Evolutionary conservation across 2,113 vertebrate genomes (phyloP).

Genomic region (Calidris pugnax): DNA sequence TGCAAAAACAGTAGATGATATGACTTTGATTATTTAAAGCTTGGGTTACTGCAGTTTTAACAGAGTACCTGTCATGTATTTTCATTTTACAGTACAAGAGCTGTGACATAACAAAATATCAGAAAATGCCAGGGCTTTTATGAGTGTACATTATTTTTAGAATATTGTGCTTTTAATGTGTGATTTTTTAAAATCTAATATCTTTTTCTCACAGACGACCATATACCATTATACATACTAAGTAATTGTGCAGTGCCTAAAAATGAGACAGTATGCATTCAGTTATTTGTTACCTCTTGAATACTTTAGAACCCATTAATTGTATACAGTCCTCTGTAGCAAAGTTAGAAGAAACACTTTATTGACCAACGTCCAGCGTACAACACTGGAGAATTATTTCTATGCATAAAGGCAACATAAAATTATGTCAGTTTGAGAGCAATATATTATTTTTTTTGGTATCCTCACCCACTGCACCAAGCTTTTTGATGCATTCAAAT

Average conservation of each 20-base stretch:
- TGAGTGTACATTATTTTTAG: background rate
- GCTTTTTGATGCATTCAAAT: background rate
- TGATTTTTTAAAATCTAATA: background rate
- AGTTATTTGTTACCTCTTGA: background rate
- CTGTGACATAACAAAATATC: background rate
- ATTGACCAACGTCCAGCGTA: background rate
- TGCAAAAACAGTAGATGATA: background rate
- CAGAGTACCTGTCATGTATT: background rate
- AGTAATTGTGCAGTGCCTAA: background rate
- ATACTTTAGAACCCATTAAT: background rate
- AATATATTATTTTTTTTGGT: background rate
- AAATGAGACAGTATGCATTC: background rate
- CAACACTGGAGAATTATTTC: background rate
- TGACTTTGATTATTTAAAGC: background rate
- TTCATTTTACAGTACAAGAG: background rate
- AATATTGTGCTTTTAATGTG: background rate
- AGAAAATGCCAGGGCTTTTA: background rate
- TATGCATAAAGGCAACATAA: background rate
- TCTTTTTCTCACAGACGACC: background rate
- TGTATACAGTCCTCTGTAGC: background rate
- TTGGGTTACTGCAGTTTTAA: background rate
- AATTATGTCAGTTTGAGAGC: background rate
- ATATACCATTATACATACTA: background rate
- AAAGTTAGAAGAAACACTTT: background rate
- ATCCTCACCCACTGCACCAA: background rate